Base-by-base conservation (phyloP, 2,888 invertebrate species). In the Nezara viridula region DNA sequence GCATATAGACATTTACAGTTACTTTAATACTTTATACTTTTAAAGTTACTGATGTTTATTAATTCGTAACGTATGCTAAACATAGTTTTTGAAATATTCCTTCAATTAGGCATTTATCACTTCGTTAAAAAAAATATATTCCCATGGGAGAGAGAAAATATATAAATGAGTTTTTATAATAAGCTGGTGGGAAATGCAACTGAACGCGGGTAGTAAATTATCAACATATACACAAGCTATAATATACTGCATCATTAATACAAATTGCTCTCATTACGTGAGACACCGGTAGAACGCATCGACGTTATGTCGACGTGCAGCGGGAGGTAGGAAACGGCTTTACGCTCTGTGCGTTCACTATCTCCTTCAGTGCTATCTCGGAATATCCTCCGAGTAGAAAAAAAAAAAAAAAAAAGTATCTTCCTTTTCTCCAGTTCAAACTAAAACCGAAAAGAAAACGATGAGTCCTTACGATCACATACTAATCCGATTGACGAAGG, bases 171-270 rank as follows among this genome's bases (percentile, higher is more conserved):
- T 66, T 66, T 12, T 32, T 32, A 37, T 73, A 73, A 73, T 73
- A 37, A 37, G 66, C 6, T 73, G 21, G 37, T 37, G 66, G 10
- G 66, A 73, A 73, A 73, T 73, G 32, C 37, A 73, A 37, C 37
- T 7, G 21, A 37, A 16, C 7, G 0, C 66, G 6, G 32, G 19
- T 73, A 73, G 19, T 73, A 37, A 73, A 73, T 73, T 37, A 73
- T 73, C 16, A 73, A 73, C 19, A 37, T 73, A 73, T 10, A 21
- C 16, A 37, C 66, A 0, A 4, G 24, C 66, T 73, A 21, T 73
- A 37, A 73, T 73, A n/a, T n/a, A n/a, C n/a, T n/a, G 66, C 37
- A 73, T 73, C 66, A 73, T 73, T 73, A 73, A 73, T 37, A 73
- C 21, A 37, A 21, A 73, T 19, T 6, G 66, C 66, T 3, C 66